Base-by-base conservation (phyloP, 2,797 vertebrate genomes). In the Poeciliopsis presidionis region DNA sequence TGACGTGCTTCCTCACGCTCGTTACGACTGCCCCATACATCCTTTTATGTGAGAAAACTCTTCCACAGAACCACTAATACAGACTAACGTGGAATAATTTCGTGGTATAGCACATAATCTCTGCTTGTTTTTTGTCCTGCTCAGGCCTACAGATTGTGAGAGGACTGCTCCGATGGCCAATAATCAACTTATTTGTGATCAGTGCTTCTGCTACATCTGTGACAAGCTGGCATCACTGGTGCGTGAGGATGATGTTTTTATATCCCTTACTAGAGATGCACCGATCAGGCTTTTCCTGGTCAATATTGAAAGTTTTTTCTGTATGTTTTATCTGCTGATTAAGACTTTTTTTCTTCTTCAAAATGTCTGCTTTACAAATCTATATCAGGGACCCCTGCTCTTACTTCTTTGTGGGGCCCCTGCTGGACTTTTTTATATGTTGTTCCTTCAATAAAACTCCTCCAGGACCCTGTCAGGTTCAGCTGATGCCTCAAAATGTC, bases 191-290 rank as follows among this genome's bases (percentile, higher is more conserved):
- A 75, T 91, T 0, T 97, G 97, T 70, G 85, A 93, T 0, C 94
- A 97, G 89, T 98, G 97, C 86, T 97, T 96, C 91, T 98, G 97
- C 87, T 98, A 97, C 70, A 75, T 97, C 82, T 98, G 97, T 33
- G 96, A 97, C 88, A 96, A 96, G 2, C 90, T 87, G 9, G 96
- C 95, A 1, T 95, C 95, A 0, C 84, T 83, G 93, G 97, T 97
- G 85, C 1, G 90, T 87, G 33, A 45, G 20, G n/a, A 67, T 41
- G 8, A 22, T 5, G 36, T 18, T 30, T 63, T 63, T 63, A 33
- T 36, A 16, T 63, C 30, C 28, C 13, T 33, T 63, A 33, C 61
- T 20, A 20, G 33, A 36, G 33, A 39, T 22, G 59, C 59, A 33
- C 30, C 2, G 0, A 63, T 57, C 25, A 25, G 7, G 22, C 8